Percentiles rank a stretch among this genome's conserved stretches.
phyloP scores from a whole-genome alignment of 2,888 invertebrate species.

The Thumatha senex region DNA sequence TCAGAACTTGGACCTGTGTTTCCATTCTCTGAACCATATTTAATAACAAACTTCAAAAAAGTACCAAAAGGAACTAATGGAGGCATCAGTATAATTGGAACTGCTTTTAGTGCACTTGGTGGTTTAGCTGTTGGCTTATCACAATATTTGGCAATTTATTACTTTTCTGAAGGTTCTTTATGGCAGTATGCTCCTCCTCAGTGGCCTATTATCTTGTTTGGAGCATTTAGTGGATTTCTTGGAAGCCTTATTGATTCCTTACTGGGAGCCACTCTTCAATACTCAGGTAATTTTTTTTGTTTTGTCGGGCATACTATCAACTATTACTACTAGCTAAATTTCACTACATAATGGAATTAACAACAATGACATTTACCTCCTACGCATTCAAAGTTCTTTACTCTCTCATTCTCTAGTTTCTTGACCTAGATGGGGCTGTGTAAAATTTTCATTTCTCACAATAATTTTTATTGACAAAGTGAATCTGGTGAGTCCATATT shows the following conservation, averaged over 20 bases:
- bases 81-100: constrained; percentile 87
- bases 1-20: constrained; percentile 93
- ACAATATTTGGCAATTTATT: constrained; percentile 87
- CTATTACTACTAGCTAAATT: too few relatives aligned
- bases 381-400: too few relatives aligned
- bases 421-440: too few relatives aligned
- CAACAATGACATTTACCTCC: too few relatives aligned
- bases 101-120: constrained; percentile 84
- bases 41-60: constrained; percentile 88
- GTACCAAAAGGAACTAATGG: constrained; percentile 96
- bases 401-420: too few relatives aligned
- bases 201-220: constrained; percentile 90
- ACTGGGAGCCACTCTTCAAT: constrained; percentile 93
- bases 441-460: too few relatives aligned
- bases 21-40: constrained; percentile 86
- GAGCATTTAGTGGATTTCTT: constrained; percentile 88
- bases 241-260: constrained; percentile 93
- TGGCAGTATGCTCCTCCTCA: constrained; percentile 86
- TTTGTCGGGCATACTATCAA: too few relatives aligned
- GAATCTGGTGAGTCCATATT: too few relatives aligned
- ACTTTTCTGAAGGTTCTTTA: constrained; percentile 84
- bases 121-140: constrained; percentile 88
- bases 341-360: too few relatives aligned
- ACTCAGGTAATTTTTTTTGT: constrained; percentile 86
- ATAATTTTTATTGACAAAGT: too few relatives aligned